Base-by-base conservation (phyloP, 64 coral and sea anemone genomes). In the Anthopleura sola region DNA sequence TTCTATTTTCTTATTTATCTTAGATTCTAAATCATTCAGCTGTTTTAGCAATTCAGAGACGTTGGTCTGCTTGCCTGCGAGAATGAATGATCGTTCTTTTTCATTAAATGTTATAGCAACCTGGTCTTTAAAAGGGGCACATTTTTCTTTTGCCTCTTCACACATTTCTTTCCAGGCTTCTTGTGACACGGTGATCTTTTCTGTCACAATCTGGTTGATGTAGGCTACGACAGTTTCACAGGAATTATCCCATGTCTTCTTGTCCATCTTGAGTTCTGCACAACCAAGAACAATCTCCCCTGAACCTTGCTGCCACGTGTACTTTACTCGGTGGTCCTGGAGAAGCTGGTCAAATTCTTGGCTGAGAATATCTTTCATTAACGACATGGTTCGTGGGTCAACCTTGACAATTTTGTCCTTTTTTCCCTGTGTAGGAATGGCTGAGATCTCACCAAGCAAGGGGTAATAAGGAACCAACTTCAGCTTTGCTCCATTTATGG, bases 381-480 rank as follows among this genome's bases (percentile, higher is more conserved):
- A 89, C 0, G 37, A 4, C 23, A 83, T 66, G 60, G 50, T 34
- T 6, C 50, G 40, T 23, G 60, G 32, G 26, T 69, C 60, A 21
- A 54, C 46, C 14, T 37, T 3, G 2, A 89, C 48, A 13, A 82
- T 33, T 6, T 1, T 54, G 50, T 83, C 68, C 6, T 51, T 53
- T 2, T 77, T 77, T 13, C 75, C 75, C 3, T 9, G 34, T 33
- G 13, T 33, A 77, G 75, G 32, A 2, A 14, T 23, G 13, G 23
- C 49, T 26, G 58, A 24, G 7, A 46, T 53, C 36, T 83, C 29
- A 18, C 36, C 75, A 32, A 89, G 79, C 36, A 89, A 82, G 6
- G 79, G 60, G 37, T 89, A 89, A 40, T 83, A 40, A 6, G 46
- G 78, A 26, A 14, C 68, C 8, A 89, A 58, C 3, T 82, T 60